Conservation (phyloP, 1,140 invertebrate species). For the Reticulitermes speratus region DNA sequence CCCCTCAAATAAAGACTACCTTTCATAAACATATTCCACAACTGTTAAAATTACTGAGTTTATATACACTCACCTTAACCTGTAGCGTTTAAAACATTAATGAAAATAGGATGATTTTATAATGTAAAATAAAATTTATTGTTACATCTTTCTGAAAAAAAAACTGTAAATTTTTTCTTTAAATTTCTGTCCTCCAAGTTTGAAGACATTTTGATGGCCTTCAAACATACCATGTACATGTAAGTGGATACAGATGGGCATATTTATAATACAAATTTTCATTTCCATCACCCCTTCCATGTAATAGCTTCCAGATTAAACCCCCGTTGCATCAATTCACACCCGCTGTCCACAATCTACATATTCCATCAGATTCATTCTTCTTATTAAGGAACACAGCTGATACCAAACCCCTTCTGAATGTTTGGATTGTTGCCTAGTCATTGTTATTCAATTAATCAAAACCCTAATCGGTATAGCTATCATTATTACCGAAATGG, state of each 20-base stretch:
- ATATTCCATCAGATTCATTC: neutral
- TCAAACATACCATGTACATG: neutral
- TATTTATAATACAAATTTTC: neutral
- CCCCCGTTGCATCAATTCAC: neutral
- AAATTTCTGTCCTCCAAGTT: too few species aligned
- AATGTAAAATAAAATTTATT: too few species aligned
- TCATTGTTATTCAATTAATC: slow-evolving; percentile 10
- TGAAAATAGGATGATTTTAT: too few species aligned
- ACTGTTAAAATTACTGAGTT: too few species aligned
- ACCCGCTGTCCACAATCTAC: slow-evolving; percentile 16
- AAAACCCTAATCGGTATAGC: neutral
- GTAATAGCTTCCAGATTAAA: neutral
- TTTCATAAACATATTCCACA: too few species aligned
- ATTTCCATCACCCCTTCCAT: neutral
- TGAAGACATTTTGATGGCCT: too few species aligned
- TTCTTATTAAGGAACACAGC: slow-evolving; percentile 12
- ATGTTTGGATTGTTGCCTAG: neutral
- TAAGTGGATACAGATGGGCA: neutral
- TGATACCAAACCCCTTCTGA: neutral
- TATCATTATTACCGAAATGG: neutral
- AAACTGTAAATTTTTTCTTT: too few species aligned
- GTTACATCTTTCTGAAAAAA: too few species aligned
- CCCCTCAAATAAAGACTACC: too few species aligned
- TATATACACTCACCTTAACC: too few species aligned
- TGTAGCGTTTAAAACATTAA: too few species aligned